Conservation (phyloP, 92 coral and sea anemone species). For the Epizoanthus illoricatus region DNA sequence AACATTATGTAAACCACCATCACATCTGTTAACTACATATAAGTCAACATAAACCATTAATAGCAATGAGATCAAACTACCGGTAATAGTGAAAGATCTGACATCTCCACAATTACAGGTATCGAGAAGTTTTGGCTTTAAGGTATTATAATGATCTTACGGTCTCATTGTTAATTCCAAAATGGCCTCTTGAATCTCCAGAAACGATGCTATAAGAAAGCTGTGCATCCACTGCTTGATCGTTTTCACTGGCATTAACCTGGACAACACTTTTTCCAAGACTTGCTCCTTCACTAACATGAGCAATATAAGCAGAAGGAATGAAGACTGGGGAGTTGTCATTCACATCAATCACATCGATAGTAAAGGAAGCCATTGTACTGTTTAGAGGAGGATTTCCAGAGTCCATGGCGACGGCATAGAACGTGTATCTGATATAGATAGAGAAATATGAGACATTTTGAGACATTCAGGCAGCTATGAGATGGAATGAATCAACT, state of each 20-base stretch:
- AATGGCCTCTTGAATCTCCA: conserved; percentile 50
- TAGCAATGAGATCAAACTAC: too few species aligned
- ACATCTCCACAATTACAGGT: too few species aligned
- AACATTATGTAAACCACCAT: too few species aligned
- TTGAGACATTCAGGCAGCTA: too few species aligned
- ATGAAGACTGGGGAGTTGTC: conserved; percentile 74
- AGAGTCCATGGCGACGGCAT: conserved; percentile 60
- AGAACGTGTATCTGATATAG: conserved; percentile 53
- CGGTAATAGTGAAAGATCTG: too few species aligned
- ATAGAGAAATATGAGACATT: neutral
- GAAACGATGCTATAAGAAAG: conserved; percentile 47
- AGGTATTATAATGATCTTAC: conserved; percentile 33
- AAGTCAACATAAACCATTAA: too few species aligned
- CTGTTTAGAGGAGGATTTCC: conserved; percentile 72
- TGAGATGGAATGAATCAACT: neutral
- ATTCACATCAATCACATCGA: conserved; percentile 60
- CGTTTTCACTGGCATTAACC: conserved; percentile 64
- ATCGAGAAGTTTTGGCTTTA: neutral
- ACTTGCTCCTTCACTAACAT: conserved; percentile 51
- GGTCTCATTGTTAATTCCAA: conserved; percentile 51
- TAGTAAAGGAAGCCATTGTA: conserved; percentile 57
- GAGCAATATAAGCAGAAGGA: conserved; percentile 57
- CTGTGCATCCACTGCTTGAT: conserved; percentile 46
- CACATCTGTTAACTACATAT: too few species aligned
- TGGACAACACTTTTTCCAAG: conserved; percentile 49